Evolutionary conservation across 2,888 invertebrate species (phyloP).

Genomic region (Sphaerophoria taeniata): DNA sequence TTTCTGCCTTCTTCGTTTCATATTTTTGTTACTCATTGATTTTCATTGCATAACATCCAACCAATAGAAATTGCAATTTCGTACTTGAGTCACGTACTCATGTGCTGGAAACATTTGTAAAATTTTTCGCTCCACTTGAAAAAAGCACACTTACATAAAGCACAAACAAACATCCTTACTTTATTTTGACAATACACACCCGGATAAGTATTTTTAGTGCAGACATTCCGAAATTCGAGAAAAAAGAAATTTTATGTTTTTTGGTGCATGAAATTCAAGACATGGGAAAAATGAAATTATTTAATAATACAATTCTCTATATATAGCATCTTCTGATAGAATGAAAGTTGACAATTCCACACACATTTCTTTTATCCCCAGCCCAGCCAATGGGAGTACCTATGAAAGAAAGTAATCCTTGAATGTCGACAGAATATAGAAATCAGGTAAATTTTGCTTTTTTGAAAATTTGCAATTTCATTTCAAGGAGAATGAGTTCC

Average conservation of each 20-base stretch:
- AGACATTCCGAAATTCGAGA: not conserved
- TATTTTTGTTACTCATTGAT: not conserved
- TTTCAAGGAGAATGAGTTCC: too few species aligned
- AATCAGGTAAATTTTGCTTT: too few species aligned
- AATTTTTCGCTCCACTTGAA: not conserved
- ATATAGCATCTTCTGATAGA: not conserved
- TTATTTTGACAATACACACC: constrained; percentile 7
- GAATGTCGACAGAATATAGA: too few species aligned
- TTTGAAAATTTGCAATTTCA: too few species aligned
- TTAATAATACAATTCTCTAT: constrained; percentile 21
- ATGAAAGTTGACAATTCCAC: constrained; percentile 22
- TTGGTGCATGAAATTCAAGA: constrained; percentile 15
- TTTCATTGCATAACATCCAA: constrained; percentile 21
- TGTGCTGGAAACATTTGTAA: not conserved
- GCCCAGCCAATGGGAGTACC: too few species aligned
- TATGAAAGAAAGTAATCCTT: too few species aligned
- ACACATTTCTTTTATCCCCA: too few species aligned
- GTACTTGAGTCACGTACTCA: constrained; percentile 30
- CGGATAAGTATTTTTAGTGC: too few species aligned
- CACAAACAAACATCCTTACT: not conserved
- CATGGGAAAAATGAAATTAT: constrained; percentile 28
- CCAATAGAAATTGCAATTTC: constrained; percentile 26
- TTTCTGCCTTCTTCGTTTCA: not conserved
- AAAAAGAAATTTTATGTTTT: constrained; percentile 11
- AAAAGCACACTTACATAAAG: too few species aligned